Base-by-base conservation (phyloP, 2,113 vertebrate species). In the Anarrhichthys ocellatus region DNA sequence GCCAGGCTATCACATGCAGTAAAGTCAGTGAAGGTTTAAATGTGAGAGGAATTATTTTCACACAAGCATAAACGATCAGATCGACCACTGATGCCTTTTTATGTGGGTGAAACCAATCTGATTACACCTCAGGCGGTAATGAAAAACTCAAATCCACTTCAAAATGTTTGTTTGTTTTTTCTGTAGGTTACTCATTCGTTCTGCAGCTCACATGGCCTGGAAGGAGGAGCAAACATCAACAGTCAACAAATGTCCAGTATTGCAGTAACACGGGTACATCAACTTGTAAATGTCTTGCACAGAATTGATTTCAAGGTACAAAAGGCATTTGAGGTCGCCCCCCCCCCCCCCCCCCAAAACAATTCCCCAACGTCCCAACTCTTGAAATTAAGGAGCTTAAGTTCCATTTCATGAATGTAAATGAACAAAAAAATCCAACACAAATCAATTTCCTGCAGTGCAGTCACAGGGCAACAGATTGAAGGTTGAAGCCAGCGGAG, bases 341-440 rank as follows among this genome's bases (percentile, higher is more conserved):
- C 29, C 3, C 29, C 27, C 27, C 27, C 42, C 18, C 14, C 22
- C 9, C 10, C 15, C 50, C 44, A 48, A 32, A 6, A 32, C 1
- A 20, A 52, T 22, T 52, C 36, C 50, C 0, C 24, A 34, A 52
- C 20, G 0, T 52, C 13, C 9, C 18, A 48, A 72, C 52, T 76
- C 3, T 32, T 72, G 71, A 85, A 78, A 85, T 65, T 76, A 75
- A 72, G 38, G 80, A 78, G 42, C 73, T 74, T 69, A 73, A 50
- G 70, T 88, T 73, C 77, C 73, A 88, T 85, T 86, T 86, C 77
- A 78, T 81, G 73, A 65, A 58, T 66, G 58, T 72, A 86, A 73
- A 66, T 65, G 14, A 69, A 72, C 2, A 29, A 79, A 72, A 50
- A 22, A 13, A 10, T 9, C 54, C 54, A 13, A 76, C 62, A 48